Evolutionary conservation across 2,888 invertebrate genomes (phyloP).

Genomic region (Ophion ellenae): DNA sequence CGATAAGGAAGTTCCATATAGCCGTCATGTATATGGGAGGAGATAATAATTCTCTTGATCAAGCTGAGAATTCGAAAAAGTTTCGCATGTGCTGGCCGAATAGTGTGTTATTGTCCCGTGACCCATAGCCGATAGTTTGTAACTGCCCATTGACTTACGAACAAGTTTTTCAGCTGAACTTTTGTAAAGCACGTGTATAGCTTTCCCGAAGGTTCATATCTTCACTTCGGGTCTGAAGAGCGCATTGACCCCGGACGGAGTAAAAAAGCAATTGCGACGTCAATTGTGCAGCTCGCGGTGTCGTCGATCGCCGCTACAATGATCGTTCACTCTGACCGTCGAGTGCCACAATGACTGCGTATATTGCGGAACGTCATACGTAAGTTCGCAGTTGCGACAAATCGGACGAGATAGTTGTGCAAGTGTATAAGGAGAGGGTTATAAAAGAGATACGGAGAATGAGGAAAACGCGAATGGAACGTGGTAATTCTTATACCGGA

Average conservation of each 20-base stretch:
- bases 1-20: conserved; percentile 56
- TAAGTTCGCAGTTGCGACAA: conserved; percentile 58
- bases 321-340: conserved; percentile 3
- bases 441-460: conserved; percentile 16
- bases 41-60: conserved; percentile 52
- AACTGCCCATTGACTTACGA: conserved; percentile 53
- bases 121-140: conserved; percentile 51
- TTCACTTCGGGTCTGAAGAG: conserved; percentile 10
- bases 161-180: conserved; percentile 38
- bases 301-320: not conserved
- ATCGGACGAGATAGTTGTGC: conserved; percentile 45
- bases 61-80: conserved; percentile 34
- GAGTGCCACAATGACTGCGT: conserved; percentile 10
- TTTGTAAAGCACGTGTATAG: conserved; percentile 18
- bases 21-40: conserved; percentile 5
- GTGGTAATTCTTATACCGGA: conserved; percentile 60
- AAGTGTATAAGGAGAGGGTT: conserved; percentile 29
- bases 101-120: conserved; percentile 38
- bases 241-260: conserved; percentile 13
- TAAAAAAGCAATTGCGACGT: conserved; percentile 10
- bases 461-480: conserved; percentile 17
- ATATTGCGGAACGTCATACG: conserved; percentile 31
- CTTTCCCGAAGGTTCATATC: conserved; percentile 9
- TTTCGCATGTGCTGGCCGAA: conserved; percentile 35
- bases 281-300: not conserved